Percentiles rank a stretch among this genome's conserved stretches.
Evolutionary conservation across 2,113 vertebrate species (phyloP).

Genomic region (Pedetes capensis): DNA sequence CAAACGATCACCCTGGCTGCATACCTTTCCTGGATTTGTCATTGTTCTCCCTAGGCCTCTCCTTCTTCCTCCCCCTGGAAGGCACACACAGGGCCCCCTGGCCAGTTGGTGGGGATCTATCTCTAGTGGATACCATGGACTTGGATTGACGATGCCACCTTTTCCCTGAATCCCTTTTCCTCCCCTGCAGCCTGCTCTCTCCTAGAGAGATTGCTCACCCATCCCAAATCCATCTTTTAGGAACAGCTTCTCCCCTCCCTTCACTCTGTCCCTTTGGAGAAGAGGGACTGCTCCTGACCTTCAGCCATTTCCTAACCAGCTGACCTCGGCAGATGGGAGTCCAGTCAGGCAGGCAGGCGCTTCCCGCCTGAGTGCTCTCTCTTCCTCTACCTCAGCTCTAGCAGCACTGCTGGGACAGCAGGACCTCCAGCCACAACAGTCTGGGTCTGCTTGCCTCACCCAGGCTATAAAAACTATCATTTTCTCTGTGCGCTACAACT

Average conservation of each 20-base stretch:
- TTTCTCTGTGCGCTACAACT: neutral
- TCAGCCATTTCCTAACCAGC: neutral
- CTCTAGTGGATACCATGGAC: neutral
- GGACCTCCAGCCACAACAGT: too few species aligned
- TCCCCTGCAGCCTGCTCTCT: neutral
- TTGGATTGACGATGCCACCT: neutral
- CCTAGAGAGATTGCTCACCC: neutral
- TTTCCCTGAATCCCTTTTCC: too few species aligned
- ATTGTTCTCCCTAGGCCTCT: neutral
- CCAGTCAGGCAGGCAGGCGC: too few species aligned
- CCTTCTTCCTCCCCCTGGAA: neutral
- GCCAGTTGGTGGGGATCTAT: neutral
- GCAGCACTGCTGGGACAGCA: neutral
- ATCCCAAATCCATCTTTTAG: neutral
- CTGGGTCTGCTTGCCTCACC: neutral
- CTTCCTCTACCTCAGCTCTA: neutral
- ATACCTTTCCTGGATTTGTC: neutral
- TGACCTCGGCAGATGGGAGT: neutral
- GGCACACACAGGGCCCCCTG: neutral
- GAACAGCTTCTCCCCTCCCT: neutral
- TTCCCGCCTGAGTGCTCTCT: neutral
- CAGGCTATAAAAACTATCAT: rapidly evolving
- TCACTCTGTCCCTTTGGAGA: neutral
- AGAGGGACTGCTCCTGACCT: neutral
- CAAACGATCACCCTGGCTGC: neutral